Conservation (phyloP, 2,113 vertebrate genomes). For the Serinus canaria region DNA sequence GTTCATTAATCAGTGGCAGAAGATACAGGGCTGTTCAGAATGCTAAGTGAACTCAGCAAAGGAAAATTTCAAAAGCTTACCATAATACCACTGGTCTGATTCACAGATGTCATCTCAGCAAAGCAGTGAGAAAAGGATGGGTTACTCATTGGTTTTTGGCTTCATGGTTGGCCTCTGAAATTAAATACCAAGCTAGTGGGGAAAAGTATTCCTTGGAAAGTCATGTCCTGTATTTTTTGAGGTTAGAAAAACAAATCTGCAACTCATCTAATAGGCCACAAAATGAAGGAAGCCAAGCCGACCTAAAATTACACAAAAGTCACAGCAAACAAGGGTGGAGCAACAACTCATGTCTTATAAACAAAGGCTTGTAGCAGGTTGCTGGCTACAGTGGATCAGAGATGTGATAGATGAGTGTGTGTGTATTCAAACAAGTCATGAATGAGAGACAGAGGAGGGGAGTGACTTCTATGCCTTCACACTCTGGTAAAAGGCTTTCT, state of each 20-base stretch:
- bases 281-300: conserved; percentile 7
- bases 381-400: not conserved
- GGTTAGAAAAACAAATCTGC: not conserved
- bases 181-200: not conserved
- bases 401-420: not conserved
- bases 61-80: not conserved
- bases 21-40: not conserved
- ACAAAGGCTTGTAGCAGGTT: not conserved
- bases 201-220: not conserved
- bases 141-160: not conserved
- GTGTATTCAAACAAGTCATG: not conserved
- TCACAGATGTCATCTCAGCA: not conserved
- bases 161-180: not conserved
- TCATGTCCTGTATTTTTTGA: not conserved
- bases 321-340: not conserved
- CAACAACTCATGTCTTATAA: not conserved
- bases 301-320: not conserved
- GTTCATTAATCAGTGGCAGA: not conserved
- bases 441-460: not conserved
- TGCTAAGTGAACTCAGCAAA: not conserved
- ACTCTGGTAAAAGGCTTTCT: not conserved
- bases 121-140: not conserved
- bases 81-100: not conserved
- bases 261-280: not conserved
- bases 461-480: not conserved